A percentile compares a stretch with the other conserved stretches of the same genome.
Evolutionary conservation across 2,113 vertebrate species (phyloP).

Genomic region (Dasyprocta punctata): DNA sequence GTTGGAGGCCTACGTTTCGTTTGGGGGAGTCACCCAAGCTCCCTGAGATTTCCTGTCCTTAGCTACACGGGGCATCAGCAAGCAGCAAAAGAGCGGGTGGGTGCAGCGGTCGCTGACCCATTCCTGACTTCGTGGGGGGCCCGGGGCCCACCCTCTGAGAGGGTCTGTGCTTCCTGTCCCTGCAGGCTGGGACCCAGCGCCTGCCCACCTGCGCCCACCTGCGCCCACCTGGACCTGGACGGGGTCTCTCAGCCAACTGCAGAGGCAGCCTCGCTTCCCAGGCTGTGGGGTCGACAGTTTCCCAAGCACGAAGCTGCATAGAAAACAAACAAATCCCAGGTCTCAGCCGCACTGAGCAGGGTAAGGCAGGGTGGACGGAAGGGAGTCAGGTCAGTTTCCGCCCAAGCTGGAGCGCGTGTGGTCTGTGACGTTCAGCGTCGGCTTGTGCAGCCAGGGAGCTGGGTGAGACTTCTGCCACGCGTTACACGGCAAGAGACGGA

Average conservation of each 20-base stretch:
- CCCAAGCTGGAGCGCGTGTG: neutral
- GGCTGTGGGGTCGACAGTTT: neutral
- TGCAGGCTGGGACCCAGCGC: neutral
- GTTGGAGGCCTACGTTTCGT: neutral
- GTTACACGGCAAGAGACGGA: neutral
- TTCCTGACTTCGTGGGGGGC: neutral
- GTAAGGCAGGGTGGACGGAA: neutral
- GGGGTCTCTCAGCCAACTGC: neutral
- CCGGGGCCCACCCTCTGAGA: neutral
- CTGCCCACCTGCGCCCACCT: neutral
- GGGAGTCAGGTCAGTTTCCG: neutral
- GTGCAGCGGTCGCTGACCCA: neutral
- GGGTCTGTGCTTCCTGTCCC: neutral
- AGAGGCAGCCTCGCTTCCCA: neutral
- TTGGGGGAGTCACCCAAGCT: neutral
- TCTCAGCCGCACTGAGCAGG: neutral
- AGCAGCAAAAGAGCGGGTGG: neutral
- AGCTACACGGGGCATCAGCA: neutral
- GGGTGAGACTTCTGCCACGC: neutral
- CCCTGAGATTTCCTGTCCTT: neutral
- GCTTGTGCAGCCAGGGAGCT: neutral
- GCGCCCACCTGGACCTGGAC: neutral
- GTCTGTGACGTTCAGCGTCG: neutral
- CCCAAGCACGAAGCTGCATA: neutral
- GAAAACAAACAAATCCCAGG: neutral